Evolutionary conservation across 2,113 vertebrate genomes (phyloP), one percentile per base, ranked within the genome.

Genomic region (Upupa epops): DNA sequence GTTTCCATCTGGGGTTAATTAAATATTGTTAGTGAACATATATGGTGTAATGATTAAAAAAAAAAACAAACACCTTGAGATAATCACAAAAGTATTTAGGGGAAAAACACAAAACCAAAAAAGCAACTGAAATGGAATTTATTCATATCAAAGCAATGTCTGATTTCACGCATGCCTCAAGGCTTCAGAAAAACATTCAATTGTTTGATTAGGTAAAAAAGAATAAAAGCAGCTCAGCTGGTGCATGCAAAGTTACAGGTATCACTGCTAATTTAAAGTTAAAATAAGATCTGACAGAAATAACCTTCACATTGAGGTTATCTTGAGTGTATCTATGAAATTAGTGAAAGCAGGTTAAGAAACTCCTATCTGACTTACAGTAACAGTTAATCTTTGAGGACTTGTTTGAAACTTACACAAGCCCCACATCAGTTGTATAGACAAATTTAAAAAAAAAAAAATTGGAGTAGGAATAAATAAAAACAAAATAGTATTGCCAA

Each of bases 181-280:
- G 49, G 49, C n/a, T 81, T 25, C 20, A 36, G 46, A 74, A 8
- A 69, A 29, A 48, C 37, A 70, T 74, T 11, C 4, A 12, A 16
- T 58, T 83, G 29, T 56, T 82, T 88, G 61, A 56, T 58, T 86
- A 48, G 37, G 29, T 58, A 71, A 78, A 85, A 85, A 83, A 76
- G 6, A 36, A 22, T 42, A 48, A 17, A 58, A 46, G n/a, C n/a
- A 74, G 11, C 32, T 88, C 49, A 16, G 8, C 6, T 42, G 19
- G 22, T 61, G 13, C 36, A 36, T 52, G 45, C 13, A 7, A 58
- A 65, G 14, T n/a, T 45, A 7, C 37, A 55, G 25, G 12, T 36
- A 42, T 72, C 52, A 83, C 45, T 86, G 28, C 26, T 89, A 94
- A 90, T 84, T 86, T 84, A 82, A 92, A 81, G 49, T 72, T 58